A percentile compares a stretch with the other conserved stretches of the same genome.
Conservation (phyloP, 2,113 vertebrate species). For the Myrmecophaga tridactyla region DNA sequence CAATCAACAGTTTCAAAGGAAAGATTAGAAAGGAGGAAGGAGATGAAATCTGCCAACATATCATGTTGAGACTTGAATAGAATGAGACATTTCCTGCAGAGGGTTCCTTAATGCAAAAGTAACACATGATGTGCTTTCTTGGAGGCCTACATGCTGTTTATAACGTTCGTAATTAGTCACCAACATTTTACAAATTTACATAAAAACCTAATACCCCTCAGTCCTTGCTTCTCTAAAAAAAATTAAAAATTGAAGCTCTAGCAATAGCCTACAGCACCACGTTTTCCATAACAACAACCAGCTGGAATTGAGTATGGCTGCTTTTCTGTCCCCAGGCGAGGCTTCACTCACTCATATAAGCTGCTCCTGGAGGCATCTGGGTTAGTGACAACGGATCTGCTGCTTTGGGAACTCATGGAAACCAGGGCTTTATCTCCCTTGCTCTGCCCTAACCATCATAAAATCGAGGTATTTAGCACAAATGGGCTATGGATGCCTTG, state of each 20-base stretch:
- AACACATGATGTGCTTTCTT: not conserved
- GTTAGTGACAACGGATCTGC: not conserved
- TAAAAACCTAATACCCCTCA: not conserved
- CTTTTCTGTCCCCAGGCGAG: not conserved
- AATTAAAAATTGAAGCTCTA: not conserved
- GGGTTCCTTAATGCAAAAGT: not conserved
- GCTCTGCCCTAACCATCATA: not conserved
- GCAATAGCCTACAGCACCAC: not conserved
- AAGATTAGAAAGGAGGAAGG: not conserved
- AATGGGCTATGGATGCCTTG: not conserved
- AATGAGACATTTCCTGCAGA: not conserved
- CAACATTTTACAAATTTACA: not conserved
- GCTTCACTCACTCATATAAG: fast-evolving
- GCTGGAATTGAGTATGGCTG: too few relatives aligned
- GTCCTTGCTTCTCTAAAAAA: not conserved
- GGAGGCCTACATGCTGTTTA: not conserved
- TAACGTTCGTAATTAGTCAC: not conserved
- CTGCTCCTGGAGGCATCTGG: not conserved
- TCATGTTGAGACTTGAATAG: not conserved
- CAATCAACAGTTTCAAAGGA: not conserved
- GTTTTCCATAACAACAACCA: fast-evolving
- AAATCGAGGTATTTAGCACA: not conserved
- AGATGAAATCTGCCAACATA: not conserved
- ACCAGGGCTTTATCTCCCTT: not conserved
- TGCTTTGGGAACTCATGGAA: not conserved